These are phyloP conservation scores for Solea solea DNA, from an alignment of 2,113 vertebrate species.

Conservation along the genomic window DNA sequence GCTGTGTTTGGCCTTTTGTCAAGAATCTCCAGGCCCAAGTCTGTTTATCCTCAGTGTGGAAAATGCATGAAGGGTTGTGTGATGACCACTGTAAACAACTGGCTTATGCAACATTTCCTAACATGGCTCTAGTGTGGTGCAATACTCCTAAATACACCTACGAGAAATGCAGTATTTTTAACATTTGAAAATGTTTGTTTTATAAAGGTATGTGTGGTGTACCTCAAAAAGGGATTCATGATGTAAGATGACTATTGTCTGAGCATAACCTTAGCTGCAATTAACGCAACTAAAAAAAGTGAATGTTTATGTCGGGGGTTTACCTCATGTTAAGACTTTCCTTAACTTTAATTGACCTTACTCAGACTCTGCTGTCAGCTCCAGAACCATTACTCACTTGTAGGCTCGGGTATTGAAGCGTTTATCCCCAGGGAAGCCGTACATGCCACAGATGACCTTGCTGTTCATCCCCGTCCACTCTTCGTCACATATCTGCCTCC, in stretches of 20 bases:
- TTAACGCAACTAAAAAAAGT: not conserved
- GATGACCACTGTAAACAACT: slow-evolving; percentile 46
- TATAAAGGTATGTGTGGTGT: not conserved
- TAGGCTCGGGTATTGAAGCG: slow-evolving; percentile 89
- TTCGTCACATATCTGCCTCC: slow-evolving; percentile 93
- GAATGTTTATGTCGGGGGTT: not conserved
- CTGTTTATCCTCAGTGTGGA: slow-evolving; percentile 55
- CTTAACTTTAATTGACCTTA: not conserved
- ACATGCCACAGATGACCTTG: slow-evolving; percentile 94
- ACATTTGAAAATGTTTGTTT: slow-evolving; percentile 7
- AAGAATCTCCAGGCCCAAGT: slow-evolving; percentile 40
- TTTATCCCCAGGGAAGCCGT: slow-evolving; percentile 91
- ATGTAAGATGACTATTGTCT: not conserved
- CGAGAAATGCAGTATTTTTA: slow-evolving; percentile 8
- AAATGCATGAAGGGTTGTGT: slow-evolving; percentile 30
- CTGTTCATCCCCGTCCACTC: slow-evolving; percentile 88
- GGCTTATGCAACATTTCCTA: slow-evolving; percentile 37
- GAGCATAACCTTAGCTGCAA: not conserved
- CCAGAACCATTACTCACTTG: slow-evolving; percentile 84
- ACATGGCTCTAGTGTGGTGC: slow-evolving; percentile 24
- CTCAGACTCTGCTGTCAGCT: not conserved
- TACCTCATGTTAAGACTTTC: slow-evolving; percentile 1
- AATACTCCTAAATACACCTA: not conserved
- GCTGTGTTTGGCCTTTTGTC: slow-evolving; percentile 47
- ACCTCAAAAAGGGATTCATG: slow-evolving; percentile 2